These are phyloP conservation scores for Erpornis zantholeuca DNA, from an alignment of 2,113 vertebrate genomes.

Conservation along the genomic window DNA sequence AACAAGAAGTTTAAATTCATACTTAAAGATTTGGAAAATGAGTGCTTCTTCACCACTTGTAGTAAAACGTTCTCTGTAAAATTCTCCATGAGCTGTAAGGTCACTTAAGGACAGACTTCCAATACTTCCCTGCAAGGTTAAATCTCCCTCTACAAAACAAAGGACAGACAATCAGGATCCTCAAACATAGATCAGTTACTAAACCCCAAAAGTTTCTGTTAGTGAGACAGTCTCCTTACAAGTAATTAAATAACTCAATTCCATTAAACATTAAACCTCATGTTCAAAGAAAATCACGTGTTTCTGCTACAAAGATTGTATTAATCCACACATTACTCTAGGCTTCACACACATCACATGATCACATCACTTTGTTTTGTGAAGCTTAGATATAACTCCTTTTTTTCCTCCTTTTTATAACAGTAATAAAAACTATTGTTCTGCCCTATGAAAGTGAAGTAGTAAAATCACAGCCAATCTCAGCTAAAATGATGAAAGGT, in stretches of 20 bases:
- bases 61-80: conserved; percentile 94
- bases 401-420: not conserved
- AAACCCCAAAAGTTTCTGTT: not conserved
- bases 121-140: conserved; percentile 89
- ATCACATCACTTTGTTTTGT: not conserved
- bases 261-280: not conserved
- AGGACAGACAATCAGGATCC: not conserved
- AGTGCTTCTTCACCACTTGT: conserved; percentile 93
- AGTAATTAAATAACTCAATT: not conserved
- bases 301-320: not conserved
- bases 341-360: not conserved
- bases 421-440: not conserved
- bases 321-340: not conserved
- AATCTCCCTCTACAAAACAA: conserved; percentile 83
- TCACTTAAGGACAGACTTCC: conserved; percentile 94
- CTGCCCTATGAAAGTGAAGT: not conserved
- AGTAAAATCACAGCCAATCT: not conserved
- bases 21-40: conserved; percentile 91
- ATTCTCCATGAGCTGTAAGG: conserved; percentile 89
- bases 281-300: not conserved
- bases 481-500: not conserved
- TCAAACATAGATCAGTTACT: not conserved
- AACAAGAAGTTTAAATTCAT: conserved; percentile 11
- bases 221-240: not conserved
- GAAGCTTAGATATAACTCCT: not conserved